phyloP scores from a whole-genome alignment of 2,113 vertebrate species.

The Hypomesus transpacificus region DNA sequence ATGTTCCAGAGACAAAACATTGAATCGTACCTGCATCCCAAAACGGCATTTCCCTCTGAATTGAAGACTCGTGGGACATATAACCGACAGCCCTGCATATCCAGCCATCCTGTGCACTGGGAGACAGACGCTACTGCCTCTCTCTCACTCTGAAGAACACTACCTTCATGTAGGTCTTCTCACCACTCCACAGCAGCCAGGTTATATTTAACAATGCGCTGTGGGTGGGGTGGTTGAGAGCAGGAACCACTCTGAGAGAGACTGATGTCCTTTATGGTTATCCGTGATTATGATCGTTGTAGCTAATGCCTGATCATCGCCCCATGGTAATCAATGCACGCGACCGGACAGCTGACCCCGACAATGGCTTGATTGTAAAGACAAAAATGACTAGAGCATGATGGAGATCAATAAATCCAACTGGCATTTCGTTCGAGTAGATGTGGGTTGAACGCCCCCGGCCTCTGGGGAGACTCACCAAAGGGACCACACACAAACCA shows the following conservation, averaged over 20 bases:
- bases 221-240: too few relatives aligned
- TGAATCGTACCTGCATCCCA: background rate
- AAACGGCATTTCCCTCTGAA: background rate
- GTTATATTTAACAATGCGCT: too few relatives aligned
- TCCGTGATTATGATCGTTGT: too few relatives aligned
- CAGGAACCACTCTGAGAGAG: too few relatives aligned
- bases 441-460: too few relatives aligned
- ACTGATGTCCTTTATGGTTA: too few relatives aligned
- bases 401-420: background rate
- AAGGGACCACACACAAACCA: background rate
- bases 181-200: too few relatives aligned
- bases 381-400: background rate
- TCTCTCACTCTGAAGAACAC: background rate
- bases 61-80: background rate
- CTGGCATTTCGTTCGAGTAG: too few relatives aligned
- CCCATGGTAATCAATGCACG: conserved; percentile 21
- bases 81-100: background rate
- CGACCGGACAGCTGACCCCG: conserved; percentile 43
- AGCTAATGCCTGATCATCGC: background rate
- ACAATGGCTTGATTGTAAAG: conserved; percentile 37
- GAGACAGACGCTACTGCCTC: background rate
- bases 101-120: background rate
- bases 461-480: too few relatives aligned
- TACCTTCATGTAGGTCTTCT: too few relatives aligned
- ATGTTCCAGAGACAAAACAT: background rate